These are phyloP conservation scores for Steromphala cineraria DNA, from an alignment of 2,888 invertebrate genomes.

Conservation along the genomic window DNA sequence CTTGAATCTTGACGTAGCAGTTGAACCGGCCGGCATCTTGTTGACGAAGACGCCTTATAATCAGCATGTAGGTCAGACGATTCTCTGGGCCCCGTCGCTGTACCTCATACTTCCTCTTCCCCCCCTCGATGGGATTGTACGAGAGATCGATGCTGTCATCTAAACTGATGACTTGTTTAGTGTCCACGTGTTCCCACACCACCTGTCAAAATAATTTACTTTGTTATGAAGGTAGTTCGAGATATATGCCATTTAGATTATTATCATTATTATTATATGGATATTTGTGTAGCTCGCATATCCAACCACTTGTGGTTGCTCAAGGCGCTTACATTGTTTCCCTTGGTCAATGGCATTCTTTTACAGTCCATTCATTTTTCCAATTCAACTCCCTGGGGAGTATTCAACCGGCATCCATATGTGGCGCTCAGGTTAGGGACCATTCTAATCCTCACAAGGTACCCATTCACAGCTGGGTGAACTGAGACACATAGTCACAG, in stretches of 20 bases:
- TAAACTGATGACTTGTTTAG: slow-evolving; percentile 44
- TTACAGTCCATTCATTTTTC: too few relatives aligned
- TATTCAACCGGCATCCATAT: too few relatives aligned
- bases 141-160: slow-evolving; percentile 46
- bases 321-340: too few relatives aligned
- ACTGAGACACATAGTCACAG: too few relatives aligned
- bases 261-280: background rate
- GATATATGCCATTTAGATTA: background rate
- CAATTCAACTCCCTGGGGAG: too few relatives aligned
- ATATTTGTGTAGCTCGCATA: too few relatives aligned
- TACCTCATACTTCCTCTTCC: slow-evolving; percentile 54
- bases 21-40: slow-evolving; percentile 67
- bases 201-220: slow-evolving; percentile 37
- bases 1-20: slow-evolving; percentile 62
- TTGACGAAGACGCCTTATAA: slow-evolving; percentile 62
- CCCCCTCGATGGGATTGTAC: slow-evolving; percentile 47
- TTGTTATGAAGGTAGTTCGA: too few relatives aligned
- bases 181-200: slow-evolving; percentile 45
- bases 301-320: too few relatives aligned
- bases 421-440: too few relatives aligned
- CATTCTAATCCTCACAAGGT: too few relatives aligned
- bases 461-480: too few relatives aligned
- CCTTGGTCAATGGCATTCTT: too few relatives aligned
- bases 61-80: slow-evolving; percentile 62
- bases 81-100: slow-evolving; percentile 42